phyloP scores from a whole-genome alignment of 2,888 invertebrate species.

The Synergus umbraculus region DNA sequence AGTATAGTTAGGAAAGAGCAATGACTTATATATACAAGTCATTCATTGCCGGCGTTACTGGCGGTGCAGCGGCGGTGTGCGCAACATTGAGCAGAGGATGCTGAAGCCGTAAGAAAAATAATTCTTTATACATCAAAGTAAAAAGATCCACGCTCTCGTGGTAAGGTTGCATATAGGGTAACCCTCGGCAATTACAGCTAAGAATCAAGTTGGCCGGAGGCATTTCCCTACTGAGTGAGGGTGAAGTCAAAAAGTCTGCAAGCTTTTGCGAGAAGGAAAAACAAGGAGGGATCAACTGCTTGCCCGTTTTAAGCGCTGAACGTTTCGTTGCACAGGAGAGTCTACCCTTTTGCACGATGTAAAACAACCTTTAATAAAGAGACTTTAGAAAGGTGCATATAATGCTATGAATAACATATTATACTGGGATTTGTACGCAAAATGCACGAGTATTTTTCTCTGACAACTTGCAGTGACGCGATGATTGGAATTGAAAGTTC shows the following conservation, averaged over 20 bases:
- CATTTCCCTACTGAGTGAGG: conserved; percentile 8
- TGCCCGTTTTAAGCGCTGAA: neutral
- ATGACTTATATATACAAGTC: neutral
- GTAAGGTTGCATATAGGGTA: conserved; percentile 13
- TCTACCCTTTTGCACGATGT: no score
- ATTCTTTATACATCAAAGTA: conserved; percentile 37
- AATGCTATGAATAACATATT: no score
- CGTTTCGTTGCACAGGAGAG: neutral
- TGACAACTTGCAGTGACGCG: no score
- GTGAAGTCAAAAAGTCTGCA: conserved; percentile 28
- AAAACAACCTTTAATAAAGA: no score
- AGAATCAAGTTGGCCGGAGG: conserved; percentile 34
- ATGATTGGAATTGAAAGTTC: no score
- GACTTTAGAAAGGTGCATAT: no score
- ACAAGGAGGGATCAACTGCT: conserved; percentile 20
- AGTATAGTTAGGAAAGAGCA: no score
- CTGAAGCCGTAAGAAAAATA: conserved; percentile 10
- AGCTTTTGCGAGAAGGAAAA: conserved; percentile 11
- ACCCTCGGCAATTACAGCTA: conserved; percentile 18
- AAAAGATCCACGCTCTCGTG: conserved; percentile 6
- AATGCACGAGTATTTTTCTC: no score
- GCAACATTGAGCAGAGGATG: neutral
- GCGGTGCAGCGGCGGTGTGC: no score
- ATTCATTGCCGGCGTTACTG: neutral
- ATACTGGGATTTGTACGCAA: no score